Conservation (phyloP, 2,888 invertebrate species). For the Agrochola macilenta region DNA sequence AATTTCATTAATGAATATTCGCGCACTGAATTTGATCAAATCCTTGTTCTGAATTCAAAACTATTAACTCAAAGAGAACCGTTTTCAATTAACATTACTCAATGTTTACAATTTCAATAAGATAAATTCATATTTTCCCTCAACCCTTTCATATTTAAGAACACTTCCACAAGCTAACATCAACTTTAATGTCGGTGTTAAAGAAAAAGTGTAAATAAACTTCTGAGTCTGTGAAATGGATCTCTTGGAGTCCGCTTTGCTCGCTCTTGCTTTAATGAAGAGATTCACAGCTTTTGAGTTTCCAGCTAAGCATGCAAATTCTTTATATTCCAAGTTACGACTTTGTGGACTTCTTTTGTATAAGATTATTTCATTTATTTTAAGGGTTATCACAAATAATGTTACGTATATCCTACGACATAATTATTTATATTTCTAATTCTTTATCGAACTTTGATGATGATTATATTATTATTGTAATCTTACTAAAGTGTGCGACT, state of each 20-base stretch:
- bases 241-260: conserved; percentile 61
- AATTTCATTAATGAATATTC: not conserved
- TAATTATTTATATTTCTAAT: not conserved
- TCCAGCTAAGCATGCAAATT: conserved; percentile 67
- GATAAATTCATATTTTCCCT: conserved; percentile 32
- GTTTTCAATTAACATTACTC: conserved; percentile 22
- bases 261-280: conserved; percentile 70
- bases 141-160: conserved; percentile 53
- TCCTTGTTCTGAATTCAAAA: conserved; percentile 10
- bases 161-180: conserved; percentile 55
- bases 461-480: not conserved
- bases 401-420: not conserved
- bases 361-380: conserved; percentile 52
- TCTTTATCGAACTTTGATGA: not conserved
- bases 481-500: not conserved
- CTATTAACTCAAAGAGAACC: conserved; percentile 9
- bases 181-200: conserved; percentile 62
- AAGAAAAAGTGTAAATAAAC: conserved; percentile 67
- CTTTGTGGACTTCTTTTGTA: conserved; percentile 58
- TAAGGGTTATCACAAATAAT: conserved; percentile 29
- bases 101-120: conserved; percentile 30
- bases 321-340: conserved; percentile 63
- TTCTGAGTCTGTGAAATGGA: conserved; percentile 62
- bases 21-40: conserved; percentile 4
- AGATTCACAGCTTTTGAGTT: conserved; percentile 69